These are phyloP conservation scores for Copidosoma aretas DNA, from an alignment of 2,888 invertebrate genomes.

Conservation along the genomic window DNA sequence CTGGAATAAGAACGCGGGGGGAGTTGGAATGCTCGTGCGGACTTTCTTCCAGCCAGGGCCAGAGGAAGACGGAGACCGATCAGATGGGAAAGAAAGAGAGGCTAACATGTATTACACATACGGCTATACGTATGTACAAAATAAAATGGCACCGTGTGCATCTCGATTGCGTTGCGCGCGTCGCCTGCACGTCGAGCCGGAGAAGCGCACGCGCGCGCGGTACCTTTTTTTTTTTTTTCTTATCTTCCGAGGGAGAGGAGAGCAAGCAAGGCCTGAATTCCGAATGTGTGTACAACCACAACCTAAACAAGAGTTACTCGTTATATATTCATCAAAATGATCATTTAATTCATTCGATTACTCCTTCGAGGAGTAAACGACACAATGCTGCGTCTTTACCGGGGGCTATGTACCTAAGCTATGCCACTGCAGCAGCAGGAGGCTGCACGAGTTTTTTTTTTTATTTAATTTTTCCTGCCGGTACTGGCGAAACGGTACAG, in stretches of 20 bases:
- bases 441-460: no score
- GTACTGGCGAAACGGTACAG: no score
- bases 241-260: not conserved
- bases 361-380: no score
- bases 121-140: not conserved
- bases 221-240: not conserved
- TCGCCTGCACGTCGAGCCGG: slow-evolving; percentile 9
- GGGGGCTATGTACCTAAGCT: no score
- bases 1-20: not conserved
- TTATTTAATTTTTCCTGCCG: no score
- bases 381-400: no score
- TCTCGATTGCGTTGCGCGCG: slow-evolving; percentile 14
- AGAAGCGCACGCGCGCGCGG: slow-evolving; percentile 22
- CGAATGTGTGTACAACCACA: no score
- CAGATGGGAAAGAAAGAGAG: slow-evolving; percentile 4
- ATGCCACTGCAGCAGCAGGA: no score
- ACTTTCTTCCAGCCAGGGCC: not conserved
- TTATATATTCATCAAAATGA: no score
- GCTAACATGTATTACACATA: not conserved
- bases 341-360: no score
- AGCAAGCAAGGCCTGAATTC: not conserved
- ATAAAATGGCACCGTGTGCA: slow-evolving; percentile 42
- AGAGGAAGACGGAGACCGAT: no score
- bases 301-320: no score
- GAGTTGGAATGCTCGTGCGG: not conserved